A percentile compares a stretch with the other conserved stretches of the same genome.
phyloP scores from a whole-genome alignment of 37 sponge, comb jelly and placozoan genomes.

The Petrosia ficiformis region DNA sequence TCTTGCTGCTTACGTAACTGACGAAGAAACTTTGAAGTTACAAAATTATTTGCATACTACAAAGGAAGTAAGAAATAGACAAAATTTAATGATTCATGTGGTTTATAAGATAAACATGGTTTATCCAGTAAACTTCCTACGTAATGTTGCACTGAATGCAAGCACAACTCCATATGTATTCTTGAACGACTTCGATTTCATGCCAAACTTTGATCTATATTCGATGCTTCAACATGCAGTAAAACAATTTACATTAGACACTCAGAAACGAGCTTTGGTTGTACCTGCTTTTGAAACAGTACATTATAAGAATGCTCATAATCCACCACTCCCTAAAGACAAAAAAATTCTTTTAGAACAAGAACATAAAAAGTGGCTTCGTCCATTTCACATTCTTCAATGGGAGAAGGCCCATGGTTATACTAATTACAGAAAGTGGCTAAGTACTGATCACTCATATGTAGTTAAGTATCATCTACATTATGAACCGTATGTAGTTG shows the following conservation, averaged over 20 bases:
- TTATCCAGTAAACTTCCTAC: conserved; percentile 85
- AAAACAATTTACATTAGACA: neutral
- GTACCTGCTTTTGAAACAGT: conserved; percentile 92
- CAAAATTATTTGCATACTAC: conserved; percentile 9
- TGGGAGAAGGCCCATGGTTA: too few relatives aligned
- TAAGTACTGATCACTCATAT: too few relatives aligned
- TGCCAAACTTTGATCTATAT: conserved; percentile 71
- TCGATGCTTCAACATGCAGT: conserved; percentile 36
- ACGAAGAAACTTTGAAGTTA: conserved; percentile 44
- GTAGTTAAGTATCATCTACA: too few relatives aligned
- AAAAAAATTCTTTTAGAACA: too few relatives aligned
- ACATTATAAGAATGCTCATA: conserved; percentile 55
- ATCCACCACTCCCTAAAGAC: too few relatives aligned
- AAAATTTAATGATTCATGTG: conserved; percentile 59
- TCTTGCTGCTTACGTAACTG: conserved; percentile 59
- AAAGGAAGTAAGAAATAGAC: conserved; percentile 1
- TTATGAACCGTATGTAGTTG: too few relatives aligned
- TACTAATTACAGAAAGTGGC: too few relatives aligned
- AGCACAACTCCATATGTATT: conserved; percentile 53
- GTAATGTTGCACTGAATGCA: conserved; percentile 81
- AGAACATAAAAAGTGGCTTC: too few relatives aligned
- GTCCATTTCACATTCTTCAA: too few relatives aligned
- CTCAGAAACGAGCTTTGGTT: conserved; percentile 35
- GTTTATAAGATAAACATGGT: conserved; percentile 43
- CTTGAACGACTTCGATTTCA: conserved; percentile 80